Evolutionary conservation across 2,888 invertebrate species (phyloP), one percentile per base, ranked within the genome.

Genomic region (Plutella xylostella): DNA sequence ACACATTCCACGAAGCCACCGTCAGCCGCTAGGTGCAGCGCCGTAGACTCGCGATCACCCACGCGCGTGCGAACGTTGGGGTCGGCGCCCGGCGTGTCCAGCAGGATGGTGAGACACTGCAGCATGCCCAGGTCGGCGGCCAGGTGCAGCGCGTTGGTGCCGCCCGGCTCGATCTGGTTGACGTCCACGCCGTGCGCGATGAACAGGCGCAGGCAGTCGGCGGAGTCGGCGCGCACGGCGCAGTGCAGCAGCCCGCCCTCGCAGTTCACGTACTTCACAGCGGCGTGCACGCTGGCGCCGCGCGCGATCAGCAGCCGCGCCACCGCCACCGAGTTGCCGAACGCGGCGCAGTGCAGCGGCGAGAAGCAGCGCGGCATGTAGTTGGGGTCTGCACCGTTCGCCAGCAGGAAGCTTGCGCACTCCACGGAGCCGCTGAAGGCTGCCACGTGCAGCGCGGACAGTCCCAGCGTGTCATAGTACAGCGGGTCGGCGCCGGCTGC

Each of bases 321-420:
- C 12, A 93, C 93, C 60, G 92, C 90, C 43, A 90, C 87, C 50
- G 94, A 90, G 63, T 95, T 93, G 12, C 95, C 93, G 73, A 94
- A 94, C 25, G 95, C 94, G 12, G 96, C 93, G 65, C 93, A 94
- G 70, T 97, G 96, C 47, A 96, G 85, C 1, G 96, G 94, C 38
- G 92, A 91, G 65, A 92, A 92, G 56, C 89, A 88, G 65, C 90
- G 89, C 48, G 88, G 87, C 61, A 88, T 86, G 42, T 88, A 85
- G 72, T 91, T 90, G 7, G 92, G 87, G 58, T 90, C 90, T 53
- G 88, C 86, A 2, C 90, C 91, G 57, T 88, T 86, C 21, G 87
- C 73, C 39, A 93, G 85, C 42, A 94, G 82, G 61, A 87, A 90
- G 55, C 85, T 87, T 7, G 91, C 88, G 50, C 92, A 90, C 15